phyloP scores from a whole-genome alignment of 1,140 invertebrate genomes.

The Trachymyrmex septentrionalis region DNA sequence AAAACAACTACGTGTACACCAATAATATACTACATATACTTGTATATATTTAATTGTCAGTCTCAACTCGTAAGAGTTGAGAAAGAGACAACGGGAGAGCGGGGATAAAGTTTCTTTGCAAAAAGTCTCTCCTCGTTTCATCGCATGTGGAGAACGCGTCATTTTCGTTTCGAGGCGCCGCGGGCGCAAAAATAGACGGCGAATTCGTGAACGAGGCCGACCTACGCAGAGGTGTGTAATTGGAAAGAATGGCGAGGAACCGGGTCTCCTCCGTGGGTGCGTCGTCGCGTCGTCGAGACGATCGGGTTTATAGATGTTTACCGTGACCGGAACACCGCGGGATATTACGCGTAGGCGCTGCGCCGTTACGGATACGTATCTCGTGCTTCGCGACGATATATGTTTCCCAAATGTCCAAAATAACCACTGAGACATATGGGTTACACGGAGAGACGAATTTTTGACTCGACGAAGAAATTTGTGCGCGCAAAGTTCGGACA shows the following conservation, averaged over 20 bases:
- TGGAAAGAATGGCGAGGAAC: conserved; percentile 13
- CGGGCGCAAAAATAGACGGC: conserved; percentile 63
- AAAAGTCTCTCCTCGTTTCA: conserved; percentile 16
- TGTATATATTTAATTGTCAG: too few species aligned
- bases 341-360: conserved; percentile 3
- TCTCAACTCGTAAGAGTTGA: background rate
- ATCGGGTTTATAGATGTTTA: background rate
- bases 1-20: background rate
- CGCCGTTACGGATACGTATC: background rate
- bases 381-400: background rate
- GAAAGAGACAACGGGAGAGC: background rate
- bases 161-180: conserved; percentile 60
- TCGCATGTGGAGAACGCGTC: background rate
- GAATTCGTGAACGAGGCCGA: conserved; percentile 36
- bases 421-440: background rate
- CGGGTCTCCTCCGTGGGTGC: background rate
- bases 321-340: conserved; percentile 9
- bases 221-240: conserved; percentile 18
- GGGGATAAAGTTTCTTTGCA: background rate
- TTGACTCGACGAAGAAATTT: background rate
- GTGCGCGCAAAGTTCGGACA: background rate
- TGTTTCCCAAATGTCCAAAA: conserved; percentile 4
- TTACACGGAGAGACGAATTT: background rate
- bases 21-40: too few species aligned
- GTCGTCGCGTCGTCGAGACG: background rate